These are phyloP conservation scores for Conus canariensis DNA, from an alignment of 2,888 invertebrate genomes.

Conservation along the genomic window DNA sequence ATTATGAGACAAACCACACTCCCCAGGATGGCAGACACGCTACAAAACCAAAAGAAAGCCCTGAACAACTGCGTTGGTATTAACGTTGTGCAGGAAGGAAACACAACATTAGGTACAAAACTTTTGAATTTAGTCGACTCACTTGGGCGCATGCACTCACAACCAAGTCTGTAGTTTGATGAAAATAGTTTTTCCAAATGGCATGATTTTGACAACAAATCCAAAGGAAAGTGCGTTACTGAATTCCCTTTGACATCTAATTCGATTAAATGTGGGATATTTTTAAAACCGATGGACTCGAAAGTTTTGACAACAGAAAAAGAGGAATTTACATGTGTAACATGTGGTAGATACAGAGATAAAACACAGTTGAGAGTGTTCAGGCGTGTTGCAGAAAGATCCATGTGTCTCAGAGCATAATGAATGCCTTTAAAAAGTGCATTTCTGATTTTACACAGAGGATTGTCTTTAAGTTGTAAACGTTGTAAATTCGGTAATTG, in stretches of 20 bases:
- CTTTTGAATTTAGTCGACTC: background rate
- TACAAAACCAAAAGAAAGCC: background rate
- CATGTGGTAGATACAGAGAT: background rate
- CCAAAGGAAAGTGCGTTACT: background rate
- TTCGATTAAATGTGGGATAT: background rate
- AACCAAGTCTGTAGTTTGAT: background rate
- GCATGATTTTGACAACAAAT: background rate
- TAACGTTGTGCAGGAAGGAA: background rate
- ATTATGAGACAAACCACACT: background rate
- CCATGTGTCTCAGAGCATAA: background rate
- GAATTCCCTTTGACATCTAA: background rate
- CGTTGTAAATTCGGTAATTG: background rate
- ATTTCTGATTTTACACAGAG: background rate
- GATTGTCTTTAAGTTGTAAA: background rate
- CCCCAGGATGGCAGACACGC: background rate
- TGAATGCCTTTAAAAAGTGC: background rate
- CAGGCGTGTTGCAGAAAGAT: background rate
- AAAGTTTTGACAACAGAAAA: background rate
- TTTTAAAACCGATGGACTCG: background rate
- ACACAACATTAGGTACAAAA: background rate
- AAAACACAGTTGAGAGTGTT: background rate
- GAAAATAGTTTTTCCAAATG: background rate
- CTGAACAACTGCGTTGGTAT: background rate
- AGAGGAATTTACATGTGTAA: background rate
- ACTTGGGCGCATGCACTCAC: background rate